These are phyloP conservation scores for Drosophila bocki DNA, from an alignment of 1,140 invertebrate genomes.

Conservation along the genomic window DNA sequence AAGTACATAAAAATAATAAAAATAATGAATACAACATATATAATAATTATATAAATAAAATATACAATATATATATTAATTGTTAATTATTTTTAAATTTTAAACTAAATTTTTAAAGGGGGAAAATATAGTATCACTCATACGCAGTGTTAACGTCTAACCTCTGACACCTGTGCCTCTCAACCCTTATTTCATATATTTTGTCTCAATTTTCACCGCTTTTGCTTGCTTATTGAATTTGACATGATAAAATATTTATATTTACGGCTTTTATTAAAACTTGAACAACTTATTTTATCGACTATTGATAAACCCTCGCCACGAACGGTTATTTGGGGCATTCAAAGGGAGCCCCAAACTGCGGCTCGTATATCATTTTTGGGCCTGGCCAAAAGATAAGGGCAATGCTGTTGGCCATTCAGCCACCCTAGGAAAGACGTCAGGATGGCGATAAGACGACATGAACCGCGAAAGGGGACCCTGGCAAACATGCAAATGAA, in stretches of 20 bases:
- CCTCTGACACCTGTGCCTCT: too few species aligned
- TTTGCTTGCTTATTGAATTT: neutral
- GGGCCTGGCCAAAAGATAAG: conserved; percentile 32
- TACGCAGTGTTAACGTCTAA: too few species aligned
- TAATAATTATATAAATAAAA: too few species aligned
- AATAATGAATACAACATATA: too few species aligned
- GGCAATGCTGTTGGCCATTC: conserved; percentile 7
- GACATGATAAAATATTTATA: neutral
- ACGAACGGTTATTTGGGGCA: conserved; percentile 14
- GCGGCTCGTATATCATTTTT: conserved; percentile 45
- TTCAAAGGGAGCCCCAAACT: conserved; percentile 21
- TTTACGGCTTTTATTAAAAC: neutral
- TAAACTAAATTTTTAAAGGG: too few species aligned
- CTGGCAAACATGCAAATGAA: conserved; percentile 68
- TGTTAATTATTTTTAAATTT: too few species aligned
- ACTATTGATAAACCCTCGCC: conserved; percentile 16
- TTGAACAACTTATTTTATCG: conserved; percentile 14
- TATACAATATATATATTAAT: too few species aligned
- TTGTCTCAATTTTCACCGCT: too few species aligned
- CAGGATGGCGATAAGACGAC: conserved; percentile 70
- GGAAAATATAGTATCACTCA: too few species aligned
- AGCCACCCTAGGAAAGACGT: conserved; percentile 34
- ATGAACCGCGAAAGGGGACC: conserved; percentile 25
- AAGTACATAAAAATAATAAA: too few species aligned
- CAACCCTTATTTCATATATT: neutral